Conservation (phyloP, 1,140 invertebrate genomes). For the Onthophagus taurus region DNA sequence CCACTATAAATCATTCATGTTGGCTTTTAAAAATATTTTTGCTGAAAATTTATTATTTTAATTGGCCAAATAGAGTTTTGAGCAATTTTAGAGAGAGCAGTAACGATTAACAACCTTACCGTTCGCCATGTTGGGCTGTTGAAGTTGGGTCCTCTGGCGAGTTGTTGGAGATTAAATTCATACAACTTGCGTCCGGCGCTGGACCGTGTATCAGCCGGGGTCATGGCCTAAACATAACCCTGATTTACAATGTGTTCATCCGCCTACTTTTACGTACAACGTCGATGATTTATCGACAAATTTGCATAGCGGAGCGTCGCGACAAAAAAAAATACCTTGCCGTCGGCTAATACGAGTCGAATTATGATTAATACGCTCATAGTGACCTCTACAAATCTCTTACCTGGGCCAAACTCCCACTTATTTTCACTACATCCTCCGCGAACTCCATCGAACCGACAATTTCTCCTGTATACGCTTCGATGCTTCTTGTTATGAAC, state of each 20-base stretch:
- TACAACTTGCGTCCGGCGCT: slow-evolving; percentile 64
- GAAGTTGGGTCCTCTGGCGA: slow-evolving; percentile 42
- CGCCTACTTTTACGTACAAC: slow-evolving; percentile 17
- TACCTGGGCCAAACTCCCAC: slow-evolving; percentile 57
- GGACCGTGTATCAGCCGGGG: slow-evolving; percentile 56
- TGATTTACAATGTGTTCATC: slow-evolving; percentile 13
- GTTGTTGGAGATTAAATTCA: slow-evolving; percentile 56
- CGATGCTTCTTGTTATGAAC: slow-evolving; percentile 49
- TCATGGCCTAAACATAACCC: slow-evolving; percentile 53
- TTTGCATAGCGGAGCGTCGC: slow-evolving; percentile 18
- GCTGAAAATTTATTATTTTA: too few species aligned
- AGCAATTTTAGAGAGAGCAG: too few species aligned
- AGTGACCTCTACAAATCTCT: slow-evolving; percentile 5
- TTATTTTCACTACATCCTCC: slow-evolving; percentile 59
- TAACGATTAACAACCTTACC: slow-evolving; percentile 32
- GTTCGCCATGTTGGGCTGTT: slow-evolving; percentile 40
- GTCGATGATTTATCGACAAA: slow-evolving; percentile 21
- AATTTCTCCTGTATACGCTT: slow-evolving; percentile 40
- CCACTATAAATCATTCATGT: too few species aligned
- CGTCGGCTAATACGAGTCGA: slow-evolving; percentile 16
- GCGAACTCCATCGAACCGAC: slow-evolving; percentile 44
- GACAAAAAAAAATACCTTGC: too few species aligned
- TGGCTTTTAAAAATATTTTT: too few species aligned
- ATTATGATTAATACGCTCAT: slow-evolving; percentile 17
- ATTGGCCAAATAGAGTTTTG: too few species aligned